A percentile compares a stretch with the other conserved stretches of the same genome.
These are phyloP conservation scores for Cairina moschata DNA, from an alignment of 2,113 vertebrate species.

Conservation along the genomic window DNA sequence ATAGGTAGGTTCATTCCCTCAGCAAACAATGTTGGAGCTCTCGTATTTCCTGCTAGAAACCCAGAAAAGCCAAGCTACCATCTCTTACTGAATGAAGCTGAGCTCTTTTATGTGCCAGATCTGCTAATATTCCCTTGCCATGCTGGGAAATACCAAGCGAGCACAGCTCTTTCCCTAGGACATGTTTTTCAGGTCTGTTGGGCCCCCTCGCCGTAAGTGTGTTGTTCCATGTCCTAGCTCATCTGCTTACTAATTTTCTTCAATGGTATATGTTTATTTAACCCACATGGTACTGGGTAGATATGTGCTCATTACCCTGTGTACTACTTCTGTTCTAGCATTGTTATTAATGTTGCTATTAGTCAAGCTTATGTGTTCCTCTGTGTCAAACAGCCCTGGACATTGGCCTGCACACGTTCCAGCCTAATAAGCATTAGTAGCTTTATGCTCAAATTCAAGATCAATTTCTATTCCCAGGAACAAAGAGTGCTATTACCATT, in stretches of 20 bases:
- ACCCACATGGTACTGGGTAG: background rate
- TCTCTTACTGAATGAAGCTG: fast-evolving
- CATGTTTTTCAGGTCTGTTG: background rate
- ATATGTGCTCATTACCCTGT: fast-evolving
- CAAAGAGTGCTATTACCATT: background rate
- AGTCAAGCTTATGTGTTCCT: fast-evolving
- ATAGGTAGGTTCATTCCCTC: background rate
- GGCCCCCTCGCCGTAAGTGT: background rate
- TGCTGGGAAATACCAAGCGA: background rate
- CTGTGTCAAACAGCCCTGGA: background rate
- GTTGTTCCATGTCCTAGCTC: background rate
- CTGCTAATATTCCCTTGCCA: background rate
- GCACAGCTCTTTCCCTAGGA: background rate
- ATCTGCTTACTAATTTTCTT: background rate
- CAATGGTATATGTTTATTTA: background rate
- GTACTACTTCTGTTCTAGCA: background rate
- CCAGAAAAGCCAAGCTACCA: background rate
- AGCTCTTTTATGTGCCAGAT: background rate
- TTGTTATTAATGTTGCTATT: fast-evolving
- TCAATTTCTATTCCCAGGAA: background rate
- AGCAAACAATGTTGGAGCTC: fast-evolving
- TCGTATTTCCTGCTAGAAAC: fast-evolving
- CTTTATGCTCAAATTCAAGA: background rate
- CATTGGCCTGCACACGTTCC: background rate
- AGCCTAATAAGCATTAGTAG: fast-evolving